phyloP scores from a whole-genome alignment of 64 coral and sea anemone species.

The Dendrophyllia cribrosa region DNA sequence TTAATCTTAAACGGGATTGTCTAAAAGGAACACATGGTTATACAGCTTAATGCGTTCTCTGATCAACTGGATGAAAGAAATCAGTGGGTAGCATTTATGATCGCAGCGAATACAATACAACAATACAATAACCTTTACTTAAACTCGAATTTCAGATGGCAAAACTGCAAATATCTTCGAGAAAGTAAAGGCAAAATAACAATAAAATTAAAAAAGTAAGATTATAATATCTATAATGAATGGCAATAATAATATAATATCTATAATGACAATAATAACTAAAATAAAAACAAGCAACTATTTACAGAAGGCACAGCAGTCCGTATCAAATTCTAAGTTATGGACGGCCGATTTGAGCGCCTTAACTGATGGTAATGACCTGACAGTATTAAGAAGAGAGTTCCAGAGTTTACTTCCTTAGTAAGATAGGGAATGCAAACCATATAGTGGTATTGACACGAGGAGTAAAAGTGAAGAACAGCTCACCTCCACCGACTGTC shows the following conservation, averaged over 20 bases:
- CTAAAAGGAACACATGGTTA: too few species aligned
- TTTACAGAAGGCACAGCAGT: slow-evolving; percentile 13
- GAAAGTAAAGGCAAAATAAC: not conserved
- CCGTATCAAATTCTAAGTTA: slow-evolving; percentile 23
- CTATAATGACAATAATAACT: not conserved
- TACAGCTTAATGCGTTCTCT: too few species aligned
- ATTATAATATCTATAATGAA: slow-evolving; percentile 2
- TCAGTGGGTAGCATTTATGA: too few species aligned
- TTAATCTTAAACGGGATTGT: too few species aligned
- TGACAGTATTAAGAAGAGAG: not conserved
- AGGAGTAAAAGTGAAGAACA: too few species aligned
- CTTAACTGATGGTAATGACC: slow-evolving; percentile 6
- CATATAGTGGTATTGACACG: slow-evolving; percentile 26
- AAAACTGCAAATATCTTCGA: not conserved
- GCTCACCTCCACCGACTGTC: too few species aligned
- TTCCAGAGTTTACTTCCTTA: slow-evolving; percentile 22
- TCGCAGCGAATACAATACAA: not conserved
- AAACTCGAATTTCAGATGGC: not conserved
- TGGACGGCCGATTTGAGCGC: not conserved
- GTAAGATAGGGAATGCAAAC: slow-evolving; percentile 21
- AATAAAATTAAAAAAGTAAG: not conserved
- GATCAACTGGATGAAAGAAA: too few species aligned
- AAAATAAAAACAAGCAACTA: not conserved
- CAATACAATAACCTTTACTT: not conserved
- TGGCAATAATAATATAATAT: not conserved